Conservation (phyloP, 2,113 vertebrate species). For the Bos taurus region ARS-UCD2.0 NC_037331.1:97609001-97609500, state of each 20-base stretch:
- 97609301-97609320: neutral
- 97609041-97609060: conserved; percentile 47
- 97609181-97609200: conserved; percentile 33
- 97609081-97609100: conserved; percentile 4
- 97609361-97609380: neutral
- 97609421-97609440: neutral
- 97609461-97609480: conserved; percentile 25
- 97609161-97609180: neutral
- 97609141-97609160: conserved; percentile 18
- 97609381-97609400: neutral
- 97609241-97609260: conserved; percentile 39
- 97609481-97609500: neutral
- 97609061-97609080: conserved; percentile 46
- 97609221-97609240: conserved; percentile 1
- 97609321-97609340: neutral
- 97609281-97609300: conserved; percentile 36
- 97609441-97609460: neutral
- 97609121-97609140: neutral
- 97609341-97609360: neutral
- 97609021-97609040: conserved; percentile 43
- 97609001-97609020: neutral
- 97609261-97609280: conserved; percentile 13
- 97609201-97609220: conserved; percentile 55
- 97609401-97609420: neutral
- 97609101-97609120: neutral